A percentile compares a stretch with the other conserved stretches of the same genome.
These are phyloP conservation scores for Agonopterix heracliana DNA, from an alignment of 2,888 invertebrate genomes.

Conservation along the genomic window DNA sequence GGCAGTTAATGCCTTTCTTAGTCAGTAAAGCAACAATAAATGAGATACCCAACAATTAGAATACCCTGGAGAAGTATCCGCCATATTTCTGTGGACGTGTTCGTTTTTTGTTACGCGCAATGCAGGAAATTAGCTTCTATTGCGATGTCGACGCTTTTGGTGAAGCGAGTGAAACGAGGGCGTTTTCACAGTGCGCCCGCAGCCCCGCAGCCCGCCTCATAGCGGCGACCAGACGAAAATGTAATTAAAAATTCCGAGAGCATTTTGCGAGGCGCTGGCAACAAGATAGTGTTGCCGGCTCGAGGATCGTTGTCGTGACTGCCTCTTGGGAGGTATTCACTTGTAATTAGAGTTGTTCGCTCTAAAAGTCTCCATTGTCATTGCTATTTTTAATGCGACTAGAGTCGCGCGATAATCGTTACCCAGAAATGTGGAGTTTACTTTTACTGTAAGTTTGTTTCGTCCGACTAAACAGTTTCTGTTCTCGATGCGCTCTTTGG, in stretches of 20 bases:
- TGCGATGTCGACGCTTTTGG: constrained; percentile 74
- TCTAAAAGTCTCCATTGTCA: constrained; percentile 55
- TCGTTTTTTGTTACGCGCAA: constrained; percentile 66
- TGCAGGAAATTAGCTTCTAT: constrained; percentile 76
- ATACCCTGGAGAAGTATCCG: constrained; percentile 37
- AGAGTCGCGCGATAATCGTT: constrained; percentile 23
- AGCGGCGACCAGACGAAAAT: constrained; percentile 72
- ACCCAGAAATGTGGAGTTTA: constrained; percentile 33
- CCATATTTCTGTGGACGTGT: constrained; percentile 55
- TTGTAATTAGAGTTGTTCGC: constrained; percentile 68
- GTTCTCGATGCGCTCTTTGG: constrained; percentile 21
- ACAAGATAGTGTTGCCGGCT: constrained; percentile 71
- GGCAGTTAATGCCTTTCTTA: too few relatives aligned
- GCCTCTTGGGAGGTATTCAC: constrained; percentile 68
- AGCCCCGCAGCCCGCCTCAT: constrained; percentile 46
- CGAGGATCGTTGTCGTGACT: constrained; percentile 66
- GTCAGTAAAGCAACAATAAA: too few relatives aligned
- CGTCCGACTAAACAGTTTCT: constrained; percentile 18
- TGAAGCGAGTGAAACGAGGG: constrained; percentile 70
- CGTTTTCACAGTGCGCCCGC: constrained; percentile 35
- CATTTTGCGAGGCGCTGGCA: constrained; percentile 69
- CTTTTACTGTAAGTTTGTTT: constrained; percentile 1
- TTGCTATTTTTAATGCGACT: constrained; percentile 44
- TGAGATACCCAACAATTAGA: too few relatives aligned
- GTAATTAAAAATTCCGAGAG: constrained; percentile 76